Conservation (phyloP, 2,888 invertebrate genomes). For the Dynastes tityus region DNA sequence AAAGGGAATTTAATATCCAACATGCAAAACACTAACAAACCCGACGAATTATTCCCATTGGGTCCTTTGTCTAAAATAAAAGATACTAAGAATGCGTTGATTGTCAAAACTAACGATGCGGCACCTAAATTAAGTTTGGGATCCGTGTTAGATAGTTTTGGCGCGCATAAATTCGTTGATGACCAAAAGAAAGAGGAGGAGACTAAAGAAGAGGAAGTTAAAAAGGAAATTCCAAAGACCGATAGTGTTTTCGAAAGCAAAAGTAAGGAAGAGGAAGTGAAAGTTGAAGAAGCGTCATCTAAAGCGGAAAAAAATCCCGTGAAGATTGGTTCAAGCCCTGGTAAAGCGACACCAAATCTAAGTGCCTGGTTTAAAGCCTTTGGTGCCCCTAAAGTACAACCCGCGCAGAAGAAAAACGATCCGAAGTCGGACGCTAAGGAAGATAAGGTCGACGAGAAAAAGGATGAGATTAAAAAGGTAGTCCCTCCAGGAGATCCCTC, state of each 20-base stretch:
- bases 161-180: conserved; percentile 78
- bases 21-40: conserved; percentile 74
- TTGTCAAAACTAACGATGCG: conserved; percentile 77
- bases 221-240: conserved; percentile 59
- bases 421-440: conserved; percentile 65
- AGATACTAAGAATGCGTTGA: conserved; percentile 74
- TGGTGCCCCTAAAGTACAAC: conserved; percentile 84
- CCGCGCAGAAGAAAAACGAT: conserved; percentile 69
- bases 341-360: conserved; percentile 84
- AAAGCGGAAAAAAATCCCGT: conserved; percentile 51
- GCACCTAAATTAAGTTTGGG: conserved; percentile 89
- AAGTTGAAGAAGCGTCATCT: conserved; percentile 59
- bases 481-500: conserved; percentile 62
- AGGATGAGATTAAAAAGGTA: conserved; percentile 49
- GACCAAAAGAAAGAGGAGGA: conserved; percentile 69
- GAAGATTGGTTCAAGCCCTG: conserved; percentile 56
- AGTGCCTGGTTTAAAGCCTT: conserved; percentile 96
- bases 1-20: conserved; percentile 89
- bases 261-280: conserved; percentile 54
- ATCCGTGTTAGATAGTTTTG: conserved; percentile 85
- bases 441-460: conserved; percentile 62
- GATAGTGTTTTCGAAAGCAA: conserved; percentile 52
- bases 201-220: conserved; percentile 47
- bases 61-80: conserved; percentile 74
- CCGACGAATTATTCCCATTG: conserved; percentile 75